Conservation (phyloP, 2,888 invertebrate genomes). For the Melieria omissa region DNA sequence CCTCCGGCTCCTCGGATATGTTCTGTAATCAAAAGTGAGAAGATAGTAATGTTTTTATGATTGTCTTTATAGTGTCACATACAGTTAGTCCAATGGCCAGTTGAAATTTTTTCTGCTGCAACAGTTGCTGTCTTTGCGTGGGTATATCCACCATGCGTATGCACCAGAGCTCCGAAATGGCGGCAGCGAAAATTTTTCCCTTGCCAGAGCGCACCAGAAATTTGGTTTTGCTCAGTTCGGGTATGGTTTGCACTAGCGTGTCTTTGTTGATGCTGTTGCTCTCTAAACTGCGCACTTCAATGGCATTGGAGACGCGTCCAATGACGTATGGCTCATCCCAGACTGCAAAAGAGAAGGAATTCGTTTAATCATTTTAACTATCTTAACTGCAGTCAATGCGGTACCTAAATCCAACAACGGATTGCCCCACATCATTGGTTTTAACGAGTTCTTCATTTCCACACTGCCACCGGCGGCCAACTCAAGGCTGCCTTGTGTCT, state of each 20-base stretch:
- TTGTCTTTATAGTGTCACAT: constrained; percentile 39
- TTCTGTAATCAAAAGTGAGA: constrained; percentile 69
- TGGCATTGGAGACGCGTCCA: constrained; percentile 82
- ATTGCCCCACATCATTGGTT: constrained; percentile 59
- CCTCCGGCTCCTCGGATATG: constrained; percentile 82
- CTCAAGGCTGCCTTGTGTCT: constrained; percentile 43
- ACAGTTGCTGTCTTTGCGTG: constrained; percentile 83
- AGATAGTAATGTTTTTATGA: not conserved
- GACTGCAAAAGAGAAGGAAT: constrained; percentile 65
- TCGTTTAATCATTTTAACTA: not conserved
- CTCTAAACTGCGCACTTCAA: constrained; percentile 89
- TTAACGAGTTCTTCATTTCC: constrained; percentile 48
- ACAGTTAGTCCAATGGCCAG: constrained; percentile 91
- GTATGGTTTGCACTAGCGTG: constrained; percentile 79
- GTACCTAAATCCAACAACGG: constrained; percentile 60
- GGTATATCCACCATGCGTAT: constrained; percentile 83
- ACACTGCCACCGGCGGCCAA: constrained; percentile 39
- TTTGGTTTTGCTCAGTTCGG: constrained; percentile 79
- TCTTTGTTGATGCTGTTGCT: constrained; percentile 73
- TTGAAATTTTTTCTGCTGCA: constrained; percentile 93
- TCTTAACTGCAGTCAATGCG: not conserved
- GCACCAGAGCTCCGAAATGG: constrained; percentile 89
- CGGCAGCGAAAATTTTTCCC: constrained; percentile 87
- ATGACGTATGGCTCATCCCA: constrained; percentile 95
- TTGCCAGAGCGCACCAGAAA: constrained; percentile 79